Base-by-base conservation (phyloP, 2,113 vertebrate species). In the Prolemur simus region DNA sequence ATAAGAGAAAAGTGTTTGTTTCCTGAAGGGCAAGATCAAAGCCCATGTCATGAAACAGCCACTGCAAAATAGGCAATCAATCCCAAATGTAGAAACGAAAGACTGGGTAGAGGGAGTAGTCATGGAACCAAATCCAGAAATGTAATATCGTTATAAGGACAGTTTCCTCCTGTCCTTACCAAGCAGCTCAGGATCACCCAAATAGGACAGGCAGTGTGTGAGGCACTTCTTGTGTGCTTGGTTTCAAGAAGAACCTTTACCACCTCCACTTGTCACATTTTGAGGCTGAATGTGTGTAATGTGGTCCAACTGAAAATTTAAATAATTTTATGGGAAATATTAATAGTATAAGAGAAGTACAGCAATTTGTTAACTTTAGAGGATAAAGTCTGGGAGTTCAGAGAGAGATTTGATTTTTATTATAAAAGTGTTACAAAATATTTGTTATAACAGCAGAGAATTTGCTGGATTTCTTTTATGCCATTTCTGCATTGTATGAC, bases 371-470 rank as follows among this genome's bases (percentile, higher is more conserved):
- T 74, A 85, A 94, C 47, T 60, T 45, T 49, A 18, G 37, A 73
- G 45, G 17, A 71, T 73, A 84, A 94, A 10, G 64, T 49, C 56
- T 25, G 20, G 39, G 37, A 85, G 29, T 73, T 94, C 17, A 84
- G 42, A 60, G 23, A 71, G n/a, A 93, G 21, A 84, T 63, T 78
- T 91, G 54, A 87, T 64, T 91, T 81, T 82, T 84, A 63, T 87
- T 84, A 68, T 81, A 37, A 84, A 73, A 89, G 12, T 94, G 39
- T 52, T 71, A 10, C 14, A 84, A 94, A 94, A 80, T 58, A 83
- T 77, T 96, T 93, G 29, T 71, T 95, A 54, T 52, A 95, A 89
- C 14, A 85, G 17, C 21, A 91, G 23, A 80, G 7, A 91, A 56
- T 64, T 54, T 88, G 9, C 17, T 78, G 68, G 49, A 56, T 83